These are phyloP conservation scores for Nipponacmea schrenckii DNA, from an alignment of 2,888 invertebrate genomes.

Conservation along the genomic window DNA sequence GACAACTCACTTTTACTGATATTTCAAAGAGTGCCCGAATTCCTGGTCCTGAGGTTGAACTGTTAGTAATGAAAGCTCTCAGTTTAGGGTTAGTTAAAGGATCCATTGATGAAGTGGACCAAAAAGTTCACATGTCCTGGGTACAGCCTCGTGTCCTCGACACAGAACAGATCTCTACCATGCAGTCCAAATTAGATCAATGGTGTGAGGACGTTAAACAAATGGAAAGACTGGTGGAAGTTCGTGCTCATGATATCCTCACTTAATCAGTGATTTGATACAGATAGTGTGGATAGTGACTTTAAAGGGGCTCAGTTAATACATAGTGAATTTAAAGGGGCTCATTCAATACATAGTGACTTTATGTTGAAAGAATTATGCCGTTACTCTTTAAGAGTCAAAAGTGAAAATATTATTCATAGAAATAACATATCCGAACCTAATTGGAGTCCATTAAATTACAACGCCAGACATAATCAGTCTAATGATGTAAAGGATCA, in stretches of 20 bases:
- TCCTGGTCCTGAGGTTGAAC: conserved; percentile 83
- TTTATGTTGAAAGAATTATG: too few relatives aligned
- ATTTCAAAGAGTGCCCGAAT: conserved; percentile 88
- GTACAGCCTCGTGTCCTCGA: conserved; percentile 86
- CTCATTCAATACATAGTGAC: too few relatives aligned
- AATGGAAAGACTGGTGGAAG: conserved; percentile 80
- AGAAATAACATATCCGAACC: too few relatives aligned
- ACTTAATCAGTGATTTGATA: conserved; percentile 66
- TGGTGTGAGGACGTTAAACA: conserved; percentile 81
- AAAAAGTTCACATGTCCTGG: conserved; percentile 83
- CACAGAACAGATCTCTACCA: conserved; percentile 76
- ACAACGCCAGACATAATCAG: too few relatives aligned
- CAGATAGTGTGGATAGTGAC: too few relatives aligned
- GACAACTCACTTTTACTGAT: conserved; percentile 87
- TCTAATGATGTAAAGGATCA: too few relatives aligned
- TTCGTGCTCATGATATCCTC: conserved; percentile 81
- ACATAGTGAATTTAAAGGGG: too few relatives aligned
- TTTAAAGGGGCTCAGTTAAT: too few relatives aligned
- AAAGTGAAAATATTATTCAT: too few relatives aligned
- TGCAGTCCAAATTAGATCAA: conserved; percentile 78
- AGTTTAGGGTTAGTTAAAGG: conserved; percentile 93
- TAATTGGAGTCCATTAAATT: too few relatives aligned
- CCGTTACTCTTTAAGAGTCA: too few relatives aligned
- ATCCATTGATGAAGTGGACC: conserved; percentile 89
- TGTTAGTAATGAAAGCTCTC: conserved; percentile 96